Evolutionary conservation across 2,797 vertebrate genomes (phyloP), one percentile per base, ranked within the genome.

Genomic region (Poecilia velifera): DNA sequence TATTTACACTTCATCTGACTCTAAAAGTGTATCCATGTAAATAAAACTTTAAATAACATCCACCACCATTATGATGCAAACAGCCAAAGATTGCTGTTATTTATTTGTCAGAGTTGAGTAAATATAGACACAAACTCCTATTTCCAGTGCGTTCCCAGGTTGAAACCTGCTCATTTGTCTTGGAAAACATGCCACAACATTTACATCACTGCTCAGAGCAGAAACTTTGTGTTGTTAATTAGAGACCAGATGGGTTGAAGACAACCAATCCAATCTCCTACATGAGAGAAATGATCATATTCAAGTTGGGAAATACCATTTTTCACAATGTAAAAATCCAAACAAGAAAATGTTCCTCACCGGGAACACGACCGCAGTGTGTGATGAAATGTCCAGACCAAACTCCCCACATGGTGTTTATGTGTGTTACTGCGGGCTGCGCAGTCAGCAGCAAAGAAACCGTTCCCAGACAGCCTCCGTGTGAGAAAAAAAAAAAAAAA

Each of bases 331-430:
- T 77, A 55, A 70, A 86, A 84, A 47, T 73, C 79, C 31, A 79
- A 82, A 82, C 62, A 84, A 84, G 72, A 83, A 72, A 70, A 77
- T 8, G 34, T 78, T 78, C 64, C 78, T 76, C 78, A 70, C 87
- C 84, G 82, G 73, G 46, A 77, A 72, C 53, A 16, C 25, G 28
- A 85, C 88, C 88, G 88, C 91, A 88, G 84, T 31, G 77, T 91
- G 78, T 92, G 86, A 93, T 95, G 91, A 93, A 83, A 91, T 76
- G 84, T 78, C 74, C 87, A 92, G 91, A 87, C 90, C 84, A 94
- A 89, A 91, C 92, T 89, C 59, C 76, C 88, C 88, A 86, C 82
- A 79, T 73, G 77, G 80, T 94, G 90, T 94, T 94, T 95, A 93
- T 93, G 89, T 91, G 88, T 70, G 83, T 80, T 83, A 80, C 87